Percentiles rank a stretch among this genome's conserved stretches.
phyloP scores from a whole-genome alignment of 1,140 invertebrate species.

The Lepidurus packardi region DNA sequence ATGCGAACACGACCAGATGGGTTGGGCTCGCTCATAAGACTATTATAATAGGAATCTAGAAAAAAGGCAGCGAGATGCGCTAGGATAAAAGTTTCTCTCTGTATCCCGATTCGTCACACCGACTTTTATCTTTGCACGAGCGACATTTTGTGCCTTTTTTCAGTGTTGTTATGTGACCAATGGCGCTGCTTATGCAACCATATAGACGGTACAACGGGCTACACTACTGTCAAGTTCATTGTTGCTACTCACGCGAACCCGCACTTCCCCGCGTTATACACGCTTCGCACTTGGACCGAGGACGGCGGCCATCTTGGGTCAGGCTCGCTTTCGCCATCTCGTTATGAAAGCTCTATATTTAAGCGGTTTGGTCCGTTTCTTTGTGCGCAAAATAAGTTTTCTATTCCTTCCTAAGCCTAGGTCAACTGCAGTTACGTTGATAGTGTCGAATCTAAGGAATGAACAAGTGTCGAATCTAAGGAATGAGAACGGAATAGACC shows the following conservation, averaged over 20 bases:
- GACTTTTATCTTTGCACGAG: slow-evolving; percentile 9
- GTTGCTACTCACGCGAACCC: background rate
- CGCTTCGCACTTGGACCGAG: background rate
- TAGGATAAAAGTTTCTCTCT: background rate
- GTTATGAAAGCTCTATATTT: too few species aligned
- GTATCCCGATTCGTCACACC: background rate
- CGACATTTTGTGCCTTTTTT: background rate
- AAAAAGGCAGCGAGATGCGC: background rate
- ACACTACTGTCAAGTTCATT: background rate
- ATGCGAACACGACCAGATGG: slow-evolving; percentile 1
- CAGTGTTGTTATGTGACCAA: background rate
- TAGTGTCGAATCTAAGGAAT: too few species aligned
- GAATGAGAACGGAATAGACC: too few species aligned
- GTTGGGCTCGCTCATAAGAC: background rate
- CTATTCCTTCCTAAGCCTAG: too few species aligned
- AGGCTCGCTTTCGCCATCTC: too few species aligned
- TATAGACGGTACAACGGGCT: too few species aligned
- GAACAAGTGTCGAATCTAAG: too few species aligned
- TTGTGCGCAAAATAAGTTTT: too few species aligned
- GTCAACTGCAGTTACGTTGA: too few species aligned
- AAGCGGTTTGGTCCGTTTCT: too few species aligned
- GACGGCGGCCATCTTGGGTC: too few species aligned
- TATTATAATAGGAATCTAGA: background rate
- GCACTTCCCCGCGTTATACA: background rate
- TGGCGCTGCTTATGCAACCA: background rate